Base-by-base conservation (phyloP, 2,797 vertebrate genomes). In the Champsocephalus gunnari region DNA sequence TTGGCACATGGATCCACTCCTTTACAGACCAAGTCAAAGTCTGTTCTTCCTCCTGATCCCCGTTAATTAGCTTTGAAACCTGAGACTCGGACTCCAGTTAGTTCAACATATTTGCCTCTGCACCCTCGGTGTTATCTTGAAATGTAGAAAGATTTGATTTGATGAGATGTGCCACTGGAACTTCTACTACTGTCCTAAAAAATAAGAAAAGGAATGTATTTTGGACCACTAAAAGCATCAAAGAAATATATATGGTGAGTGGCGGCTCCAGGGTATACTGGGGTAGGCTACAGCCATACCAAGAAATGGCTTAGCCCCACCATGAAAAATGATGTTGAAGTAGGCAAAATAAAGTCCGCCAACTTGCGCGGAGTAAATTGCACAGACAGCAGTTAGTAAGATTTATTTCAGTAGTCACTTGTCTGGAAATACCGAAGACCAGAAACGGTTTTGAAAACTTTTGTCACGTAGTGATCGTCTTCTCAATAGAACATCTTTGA, bases 1-100 rank as follows among this genome's bases (percentile, higher is more conserved):
- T 76, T 83, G 76, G 55, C 43, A 12, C 67, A 74, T 89, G 73
- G 87, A 87, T 86, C 67, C 64, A 74, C 54, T 63, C 48, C 73
- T 78, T 80, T 75, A 67, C 66, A 32, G 32, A 68, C 65, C 62
- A 47, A 77, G 73, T 61, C 4, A 12, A 69, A 81, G 54, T 66
- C 5, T 69, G 70, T 79, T 68, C 34, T 79, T 63, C 55, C 51
- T 67, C 48, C 53, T 72, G 45, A 69, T 84, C 53, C 63, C 71
- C 55, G 75, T 83, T 73, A 81, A 78, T 83, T 73, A 81, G 58
- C 51, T 79, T 79, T 76, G 44, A 74, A 86, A 44, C 47, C 55
- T 48, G 49, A 73, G 51, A 64, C 17, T 50, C 69, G 45, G 63
- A 63, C 73, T 75, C 9, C 0, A 61, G 69, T 79, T 69, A 65